Evolutionary conservation across 23 tunicate species (phyloP).

Genomic region (Trididemnum nubilum): DNA sequence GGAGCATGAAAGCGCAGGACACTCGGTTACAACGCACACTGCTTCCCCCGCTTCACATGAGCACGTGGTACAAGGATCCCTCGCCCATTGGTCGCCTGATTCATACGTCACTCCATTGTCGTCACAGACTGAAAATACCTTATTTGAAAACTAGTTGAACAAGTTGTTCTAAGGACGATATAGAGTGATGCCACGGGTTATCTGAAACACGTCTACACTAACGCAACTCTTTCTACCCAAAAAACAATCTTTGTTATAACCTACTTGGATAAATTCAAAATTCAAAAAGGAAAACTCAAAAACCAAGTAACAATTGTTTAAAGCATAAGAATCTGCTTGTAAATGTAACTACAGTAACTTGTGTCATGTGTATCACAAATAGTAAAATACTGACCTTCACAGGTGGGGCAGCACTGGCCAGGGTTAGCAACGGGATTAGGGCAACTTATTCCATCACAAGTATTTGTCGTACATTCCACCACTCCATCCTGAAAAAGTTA

Average conservation of each 20-base stretch:
- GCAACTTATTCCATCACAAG: conserved; percentile 51
- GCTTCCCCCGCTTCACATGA: conserved; percentile 41
- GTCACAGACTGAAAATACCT: conserved; percentile 42
- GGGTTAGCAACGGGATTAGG: conserved; percentile 45
- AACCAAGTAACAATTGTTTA: too few species aligned
- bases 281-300: too few species aligned
- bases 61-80: conserved; percentile 64
- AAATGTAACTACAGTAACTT: too few species aligned
- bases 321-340: too few species aligned
- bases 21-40: conserved; percentile 34
- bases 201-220: too few species aligned
- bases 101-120: conserved; percentile 35
- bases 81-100: conserved; percentile 63
- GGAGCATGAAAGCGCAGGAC: conserved; percentile 43
- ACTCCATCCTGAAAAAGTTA: conserved; percentile 50
- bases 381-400: conserved; percentile 73
- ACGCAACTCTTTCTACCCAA: too few species aligned
- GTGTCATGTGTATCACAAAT: too few species aligned
- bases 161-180: neutral
- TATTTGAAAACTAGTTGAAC: neutral
- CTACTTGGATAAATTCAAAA: too few species aligned
- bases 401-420: conserved; percentile 69
- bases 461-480: conserved; percentile 50
- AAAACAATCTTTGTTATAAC: too few species aligned
- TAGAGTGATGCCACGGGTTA: too few species aligned